A percentile compares a stretch with the other conserved stretches of the same genome.
Conservation (phyloP, 2,888 invertebrate species). For the Pristionchus arcanus region DNA sequence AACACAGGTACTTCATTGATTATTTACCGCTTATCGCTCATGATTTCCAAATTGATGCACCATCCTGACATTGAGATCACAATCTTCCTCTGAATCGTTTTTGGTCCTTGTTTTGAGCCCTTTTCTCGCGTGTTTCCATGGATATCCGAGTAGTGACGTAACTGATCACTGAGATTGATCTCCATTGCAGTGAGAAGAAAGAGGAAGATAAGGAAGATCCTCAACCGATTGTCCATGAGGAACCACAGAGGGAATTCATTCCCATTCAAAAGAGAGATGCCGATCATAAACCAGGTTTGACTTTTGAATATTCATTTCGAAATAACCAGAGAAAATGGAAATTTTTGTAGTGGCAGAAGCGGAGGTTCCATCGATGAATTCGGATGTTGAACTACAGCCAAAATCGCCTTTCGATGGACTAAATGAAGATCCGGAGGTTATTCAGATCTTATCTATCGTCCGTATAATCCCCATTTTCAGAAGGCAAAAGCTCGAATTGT, state of each 20-base stretch:
- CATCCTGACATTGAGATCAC: background rate
- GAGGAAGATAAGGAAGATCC: background rate
- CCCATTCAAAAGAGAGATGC: background rate
- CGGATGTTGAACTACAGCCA: background rate
- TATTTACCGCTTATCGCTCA: too few relatives aligned
- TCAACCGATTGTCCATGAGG: background rate
- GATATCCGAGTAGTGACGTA: background rate
- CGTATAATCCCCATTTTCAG: background rate
- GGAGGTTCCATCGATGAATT: slow-evolving; percentile 33
- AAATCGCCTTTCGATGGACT: slow-evolving; percentile 21
- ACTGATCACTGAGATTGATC: background rate
- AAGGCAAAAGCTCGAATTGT: background rate
- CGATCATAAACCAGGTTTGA: slow-evolving; percentile 9
- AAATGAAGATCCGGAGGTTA: background rate
- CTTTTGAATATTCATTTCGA: background rate
- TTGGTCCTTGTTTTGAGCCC: background rate
- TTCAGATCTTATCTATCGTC: background rate
- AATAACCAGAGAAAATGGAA: background rate
- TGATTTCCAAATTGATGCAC: too few relatives aligned
- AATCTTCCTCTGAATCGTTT: background rate
- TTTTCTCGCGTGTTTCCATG: too few relatives aligned
- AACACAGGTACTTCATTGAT: background rate
- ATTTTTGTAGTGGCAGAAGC: background rate
- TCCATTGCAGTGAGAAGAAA: background rate
- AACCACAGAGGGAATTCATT: slow-evolving; percentile 8